These are phyloP conservation scores for Hydrotaea cyrtoneurina DNA, from an alignment of 2,888 invertebrate genomes.

Conservation along the genomic window DNA sequence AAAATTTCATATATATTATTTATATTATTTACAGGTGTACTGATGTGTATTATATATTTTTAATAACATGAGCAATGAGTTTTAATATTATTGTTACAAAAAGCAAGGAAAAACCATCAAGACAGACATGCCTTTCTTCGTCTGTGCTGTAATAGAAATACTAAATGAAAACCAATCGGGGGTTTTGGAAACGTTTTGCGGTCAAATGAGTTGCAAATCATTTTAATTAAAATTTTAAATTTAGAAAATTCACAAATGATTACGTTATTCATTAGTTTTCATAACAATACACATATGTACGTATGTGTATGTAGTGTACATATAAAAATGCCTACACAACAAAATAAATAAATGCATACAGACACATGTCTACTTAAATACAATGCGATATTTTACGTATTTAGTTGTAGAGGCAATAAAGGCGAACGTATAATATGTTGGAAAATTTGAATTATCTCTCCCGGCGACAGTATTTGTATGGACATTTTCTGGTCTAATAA, in stretches of 20 bases:
- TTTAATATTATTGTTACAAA: constrained; percentile 61
- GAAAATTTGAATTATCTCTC: too few species aligned
- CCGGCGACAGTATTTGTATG: background rate
- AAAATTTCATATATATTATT: background rate
- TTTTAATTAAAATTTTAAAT: constrained; percentile 74
- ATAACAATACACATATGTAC: constrained; percentile 62
- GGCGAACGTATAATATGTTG: background rate
- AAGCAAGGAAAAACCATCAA: constrained; percentile 2
- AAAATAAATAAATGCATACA: constrained; percentile 19
- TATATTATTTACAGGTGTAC: too few species aligned
- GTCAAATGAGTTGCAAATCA: constrained; percentile 72
- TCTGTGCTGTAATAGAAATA: background rate
- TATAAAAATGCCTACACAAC: constrained; percentile 4
- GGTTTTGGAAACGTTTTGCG: constrained; percentile 68
- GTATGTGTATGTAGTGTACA: constrained; percentile 27
- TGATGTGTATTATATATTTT: constrained; percentile 13
- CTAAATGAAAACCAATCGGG: constrained; percentile 57
- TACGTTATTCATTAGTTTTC: constrained; percentile 68
- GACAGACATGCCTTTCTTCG: background rate
- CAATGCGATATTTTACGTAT: constrained; percentile 71
- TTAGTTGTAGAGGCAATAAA: constrained; percentile 43
- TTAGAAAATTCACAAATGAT: constrained; percentile 68
- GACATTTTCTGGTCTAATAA: too few species aligned
- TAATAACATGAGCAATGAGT: constrained; percentile 65
- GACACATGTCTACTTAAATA: constrained; percentile 8